Base-by-base conservation (phyloP, 2,113 vertebrate species). In the Paralichthys olivaceus region DNA sequence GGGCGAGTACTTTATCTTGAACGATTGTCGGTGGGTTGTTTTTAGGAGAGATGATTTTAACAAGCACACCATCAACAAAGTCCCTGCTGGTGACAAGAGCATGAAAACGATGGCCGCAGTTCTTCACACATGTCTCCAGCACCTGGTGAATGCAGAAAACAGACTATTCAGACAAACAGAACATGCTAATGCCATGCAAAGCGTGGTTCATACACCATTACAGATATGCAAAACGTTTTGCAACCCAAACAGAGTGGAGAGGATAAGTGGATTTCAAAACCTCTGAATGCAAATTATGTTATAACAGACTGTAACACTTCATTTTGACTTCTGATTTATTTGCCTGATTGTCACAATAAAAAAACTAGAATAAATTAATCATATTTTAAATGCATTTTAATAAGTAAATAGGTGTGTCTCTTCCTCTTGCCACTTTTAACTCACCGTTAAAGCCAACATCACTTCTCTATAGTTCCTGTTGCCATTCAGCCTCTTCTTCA, bases 91-190 rank as follows among this genome's bases (percentile, higher is more conserved):
- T 96, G 88, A 99, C 96, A 0, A 99, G 95, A 62, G 96, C 86
- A 0, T 99, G 98, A 84, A 99, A 99, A 61, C 98, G 97, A 90
- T 98, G 97, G 79, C 98, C 98, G n/a, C 98, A 99, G 94, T 99
- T 99, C 94, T 99, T 99, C 75, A 99, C 98, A 67, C 98, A 98
- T 0, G 98, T 98, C 91, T 99, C 98, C 79, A 99, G 91, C 37
- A 99, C 98, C 98, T 99, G 82, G 25, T 5, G 0, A 78, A 74
- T 1, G 20, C 37, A 63, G 22, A 74, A 22, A 32, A 1, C 19
- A 69, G 71, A 45, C 0, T 0, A 4, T 59, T 45, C 72, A 2
- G n/a, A n/a, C n/a, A n/a, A n/a, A n/a, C n/a, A 76, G 28, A 7
- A 8, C 17, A 20, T 5, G 17, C 23, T 5, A 43, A 53, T 12